Percentiles rank a stretch among this genome's conserved stretches.
Conservation (phyloP, 2,797 vertebrate species). For the Paedocypris micromegethes region DNA sequence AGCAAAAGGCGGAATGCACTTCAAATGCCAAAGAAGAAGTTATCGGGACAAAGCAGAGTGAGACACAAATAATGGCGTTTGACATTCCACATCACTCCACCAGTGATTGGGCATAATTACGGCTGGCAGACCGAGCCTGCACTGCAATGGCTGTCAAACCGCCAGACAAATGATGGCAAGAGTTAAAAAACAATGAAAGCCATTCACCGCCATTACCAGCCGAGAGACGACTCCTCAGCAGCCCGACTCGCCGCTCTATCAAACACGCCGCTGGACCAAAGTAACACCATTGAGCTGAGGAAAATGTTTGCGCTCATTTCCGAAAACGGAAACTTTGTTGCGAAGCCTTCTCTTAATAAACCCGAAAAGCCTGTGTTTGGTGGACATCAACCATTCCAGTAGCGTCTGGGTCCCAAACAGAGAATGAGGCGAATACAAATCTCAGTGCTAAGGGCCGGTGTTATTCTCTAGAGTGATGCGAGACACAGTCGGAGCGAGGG, state of each 20-base stretch:
- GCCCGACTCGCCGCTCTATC: constrained; percentile 40
- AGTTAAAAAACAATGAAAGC: constrained; percentile 48
- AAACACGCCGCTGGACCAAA: constrained; percentile 20
- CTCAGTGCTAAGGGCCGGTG: too few species aligned
- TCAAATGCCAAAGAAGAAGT: constrained; percentile 46
- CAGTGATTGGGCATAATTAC: constrained; percentile 51
- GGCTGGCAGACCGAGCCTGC: constrained; percentile 42
- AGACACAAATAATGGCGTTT: constrained; percentile 37
- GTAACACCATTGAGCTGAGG: constrained; percentile 26
- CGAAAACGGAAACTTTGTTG: too few species aligned
- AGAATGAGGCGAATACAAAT: too few species aligned
- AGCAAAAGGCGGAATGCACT: constrained; percentile 34
- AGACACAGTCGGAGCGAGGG: too few species aligned
- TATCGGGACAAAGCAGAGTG: constrained; percentile 47
- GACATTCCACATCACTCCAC: constrained; percentile 46
- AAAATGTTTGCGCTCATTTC: not conserved
- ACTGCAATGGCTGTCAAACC: constrained; percentile 48
- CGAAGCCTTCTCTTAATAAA: too few species aligned
- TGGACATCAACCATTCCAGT: too few species aligned
- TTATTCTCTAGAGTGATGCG: too few species aligned
- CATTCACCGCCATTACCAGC: constrained; percentile 46
- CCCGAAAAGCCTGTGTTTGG: too few species aligned
- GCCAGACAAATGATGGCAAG: constrained; percentile 42
- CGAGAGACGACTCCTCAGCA: constrained; percentile 45
- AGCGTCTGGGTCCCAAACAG: too few species aligned